Evolutionary conservation across 2,888 invertebrate species (phyloP), one percentile per base, ranked within the genome.

Genomic region (Clunio marinus): DNA sequence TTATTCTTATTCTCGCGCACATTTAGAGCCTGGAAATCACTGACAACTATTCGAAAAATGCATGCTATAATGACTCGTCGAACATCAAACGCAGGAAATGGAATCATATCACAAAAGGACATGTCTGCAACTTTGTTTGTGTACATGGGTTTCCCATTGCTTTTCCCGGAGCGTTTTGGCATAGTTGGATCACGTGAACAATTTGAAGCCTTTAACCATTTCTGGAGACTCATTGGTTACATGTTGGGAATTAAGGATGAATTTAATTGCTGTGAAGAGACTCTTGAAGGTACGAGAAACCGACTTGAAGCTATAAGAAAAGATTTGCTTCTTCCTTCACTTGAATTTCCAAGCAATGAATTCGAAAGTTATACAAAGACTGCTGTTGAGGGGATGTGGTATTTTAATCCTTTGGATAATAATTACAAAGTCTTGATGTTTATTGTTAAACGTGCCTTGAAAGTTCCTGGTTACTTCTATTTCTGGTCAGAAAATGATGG

Each of bases 91-190:
- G 75, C 74, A 7, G 75, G 79, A 10, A 78, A 78, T 0, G 79
- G 83, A 8, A 72, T 80, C 37, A 86, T 93, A 35, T 86, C 88
- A 0, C 95, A 95, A 76, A 83, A 88, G 71, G 93, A 94, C 75
- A 85, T 96, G 83, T 88, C 88, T 0, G 76, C 94, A 8, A 93
- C 94, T 0, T 92, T 91, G 77, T 91, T 91, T 75, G 93, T 92
- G 2, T 95, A 95, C 75, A 83, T 94, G 75, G 94, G 93, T 0
- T 86, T 86, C 71, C 81, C 85, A 0, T 75, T 91, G 0, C 74
- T 89, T 3, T 83, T 84, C 63, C 83, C 86, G 0, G 81, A 86
- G 69, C 77, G 81, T 67, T 82, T 92, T 58, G 89, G 91, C 0
- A 79, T 93, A 13, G 76, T 81, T 7, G 81, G 83, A 70, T 77